A percentile compares a stretch with the other conserved stretches of the same genome.
Evolutionary conservation across 2,113 vertebrate genomes (phyloP).

Genomic region (Tyrannus savana): DNA sequence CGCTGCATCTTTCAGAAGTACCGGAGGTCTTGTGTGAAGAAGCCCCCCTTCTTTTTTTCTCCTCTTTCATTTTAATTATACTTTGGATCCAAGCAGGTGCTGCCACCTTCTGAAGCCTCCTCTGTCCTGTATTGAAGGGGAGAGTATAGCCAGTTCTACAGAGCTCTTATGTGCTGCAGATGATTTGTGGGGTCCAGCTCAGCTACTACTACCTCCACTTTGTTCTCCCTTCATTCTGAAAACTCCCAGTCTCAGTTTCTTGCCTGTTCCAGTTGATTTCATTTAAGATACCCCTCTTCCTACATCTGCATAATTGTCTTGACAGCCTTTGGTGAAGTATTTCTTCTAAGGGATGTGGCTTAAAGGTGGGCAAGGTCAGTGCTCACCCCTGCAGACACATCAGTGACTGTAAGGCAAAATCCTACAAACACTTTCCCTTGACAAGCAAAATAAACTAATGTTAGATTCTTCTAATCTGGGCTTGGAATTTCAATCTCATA

Average conservation of each 20-base stretch:
- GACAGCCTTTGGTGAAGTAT: background rate
- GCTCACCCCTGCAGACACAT: background rate
- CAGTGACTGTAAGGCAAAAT: background rate
- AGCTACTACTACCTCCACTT: background rate
- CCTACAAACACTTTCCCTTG: background rate
- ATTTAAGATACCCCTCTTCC: background rate
- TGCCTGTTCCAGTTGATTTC: background rate
- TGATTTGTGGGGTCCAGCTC: background rate
- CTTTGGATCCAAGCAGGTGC: background rate
- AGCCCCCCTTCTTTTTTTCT: fast-evolving
- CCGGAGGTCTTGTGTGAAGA: background rate
- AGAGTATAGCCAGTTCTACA: background rate
- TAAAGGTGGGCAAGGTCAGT: background rate
- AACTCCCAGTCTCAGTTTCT: background rate
- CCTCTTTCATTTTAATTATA: fast-evolving
- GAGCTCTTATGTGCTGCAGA: no score
- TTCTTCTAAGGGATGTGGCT: background rate
- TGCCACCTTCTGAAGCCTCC: background rate
- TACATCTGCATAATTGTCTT: background rate
- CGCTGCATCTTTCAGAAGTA: background rate
- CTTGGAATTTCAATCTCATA: background rate
- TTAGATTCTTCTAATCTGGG: background rate
- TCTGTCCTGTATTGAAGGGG: background rate
- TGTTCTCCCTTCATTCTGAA: background rate
- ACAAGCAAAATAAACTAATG: fast-evolving